A percentile compares a stretch with the other conserved stretches of the same genome.
Conservation (phyloP, 2,888 invertebrate genomes). For the Thelaira solivaga region DNA sequence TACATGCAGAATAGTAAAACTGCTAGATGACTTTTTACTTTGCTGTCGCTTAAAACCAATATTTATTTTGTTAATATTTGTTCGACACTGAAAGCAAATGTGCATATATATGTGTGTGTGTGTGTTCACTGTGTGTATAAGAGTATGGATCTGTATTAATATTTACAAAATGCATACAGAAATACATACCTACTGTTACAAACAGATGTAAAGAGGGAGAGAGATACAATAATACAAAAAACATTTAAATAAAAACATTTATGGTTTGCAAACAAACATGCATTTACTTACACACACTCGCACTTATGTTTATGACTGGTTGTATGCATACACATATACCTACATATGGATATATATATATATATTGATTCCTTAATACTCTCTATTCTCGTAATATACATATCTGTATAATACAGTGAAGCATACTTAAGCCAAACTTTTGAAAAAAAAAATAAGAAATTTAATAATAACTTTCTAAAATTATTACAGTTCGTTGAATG, state of each 20-base stretch:
- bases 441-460: no score
- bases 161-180: no score
- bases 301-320: no score
- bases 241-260: slow-evolving; percentile 27
- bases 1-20: slow-evolving; percentile 10
- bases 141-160: background rate
- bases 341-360: slow-evolving; percentile 4
- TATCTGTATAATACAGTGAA: background rate
- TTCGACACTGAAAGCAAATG: slow-evolving; percentile 35
- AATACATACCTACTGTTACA: rapidly evolving
- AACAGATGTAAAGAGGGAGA: background rate
- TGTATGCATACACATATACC: no score
- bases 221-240: background rate
- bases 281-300: background rate
- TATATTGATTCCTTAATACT: slow-evolving; percentile 2
- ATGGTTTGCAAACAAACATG: no score
- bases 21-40: slow-evolving; percentile 55
- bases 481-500: background rate
- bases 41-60: slow-evolving; percentile 54
- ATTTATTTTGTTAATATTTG: slow-evolving; percentile 59
- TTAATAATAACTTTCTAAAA: background rate
- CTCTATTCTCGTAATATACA: background rate
- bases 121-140: background rate
- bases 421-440: no score
- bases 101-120: background rate